Conservation (phyloP, 1,140 invertebrate species). For the Pomacea maculata region DNA sequence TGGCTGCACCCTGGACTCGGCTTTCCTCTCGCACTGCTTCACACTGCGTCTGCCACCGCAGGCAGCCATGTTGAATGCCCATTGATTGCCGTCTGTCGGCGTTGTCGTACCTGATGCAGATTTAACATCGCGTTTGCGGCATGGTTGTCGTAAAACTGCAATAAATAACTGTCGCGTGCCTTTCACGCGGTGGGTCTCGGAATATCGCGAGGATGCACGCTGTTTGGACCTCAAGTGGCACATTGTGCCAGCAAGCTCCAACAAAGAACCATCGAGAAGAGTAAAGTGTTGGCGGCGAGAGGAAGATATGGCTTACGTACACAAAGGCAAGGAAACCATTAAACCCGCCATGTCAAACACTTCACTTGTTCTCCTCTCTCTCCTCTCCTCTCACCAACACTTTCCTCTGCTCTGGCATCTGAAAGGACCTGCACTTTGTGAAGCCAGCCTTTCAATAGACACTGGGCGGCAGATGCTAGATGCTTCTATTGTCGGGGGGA, state of each 20-base stretch:
- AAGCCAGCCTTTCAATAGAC: too few species aligned
- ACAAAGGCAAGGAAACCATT: background rate
- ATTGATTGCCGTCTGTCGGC: slow-evolving; percentile 9
- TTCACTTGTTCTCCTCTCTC: background rate
- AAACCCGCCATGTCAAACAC: background rate
- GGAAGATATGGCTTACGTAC: background rate
- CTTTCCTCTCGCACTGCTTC: background rate
- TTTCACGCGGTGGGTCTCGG: background rate
- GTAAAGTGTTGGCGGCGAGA: background rate
- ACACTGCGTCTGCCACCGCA: background rate
- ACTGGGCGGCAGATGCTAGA: too few species aligned
- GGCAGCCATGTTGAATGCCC: slow-evolving; percentile 1
- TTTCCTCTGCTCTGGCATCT: background rate
- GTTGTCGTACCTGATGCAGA: slow-evolving; percentile 10
- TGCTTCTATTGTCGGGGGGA: too few species aligned
- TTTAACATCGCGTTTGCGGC: slow-evolving; percentile 4
- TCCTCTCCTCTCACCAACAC: background rate
- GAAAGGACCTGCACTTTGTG: too few species aligned
- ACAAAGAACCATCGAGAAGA: background rate
- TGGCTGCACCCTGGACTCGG: background rate
- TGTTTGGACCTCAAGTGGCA: background rate
- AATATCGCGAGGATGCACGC: background rate
- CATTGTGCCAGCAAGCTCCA: background rate
- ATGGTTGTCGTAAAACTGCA: slow-evolving; percentile 2
- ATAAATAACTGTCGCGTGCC: background rate